Evolutionary conservation across 2,113 vertebrate species (phyloP).

Genomic region (Strix aluco): DNA sequence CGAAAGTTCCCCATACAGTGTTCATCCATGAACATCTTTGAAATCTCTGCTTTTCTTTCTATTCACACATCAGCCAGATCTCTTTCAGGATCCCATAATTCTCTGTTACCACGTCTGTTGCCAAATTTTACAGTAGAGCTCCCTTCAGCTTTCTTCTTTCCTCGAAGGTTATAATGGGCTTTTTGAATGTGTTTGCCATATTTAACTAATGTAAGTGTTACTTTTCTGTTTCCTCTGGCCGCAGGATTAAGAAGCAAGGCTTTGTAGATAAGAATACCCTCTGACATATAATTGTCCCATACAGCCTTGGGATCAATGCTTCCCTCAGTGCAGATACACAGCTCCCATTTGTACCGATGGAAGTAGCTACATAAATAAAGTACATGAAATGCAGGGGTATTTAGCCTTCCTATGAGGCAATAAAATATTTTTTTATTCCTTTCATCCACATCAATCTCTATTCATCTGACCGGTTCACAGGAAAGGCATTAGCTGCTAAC

Average conservation of each 20-base stretch:
- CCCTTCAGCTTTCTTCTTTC: background rate
- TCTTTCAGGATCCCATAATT: background rate
- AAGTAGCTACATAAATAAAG: constrained; percentile 20
- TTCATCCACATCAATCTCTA: constrained; percentile 43
- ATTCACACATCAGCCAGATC: background rate
- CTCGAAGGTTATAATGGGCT: background rate
- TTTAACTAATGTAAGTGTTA: background rate
- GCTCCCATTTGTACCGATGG: background rate
- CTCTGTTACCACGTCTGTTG: background rate
- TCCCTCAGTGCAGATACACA: constrained; percentile 16
- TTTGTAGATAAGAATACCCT: constrained; percentile 30
- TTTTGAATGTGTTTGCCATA: background rate
- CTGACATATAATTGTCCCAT: background rate
- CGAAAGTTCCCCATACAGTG: background rate
- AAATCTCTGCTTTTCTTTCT: background rate
- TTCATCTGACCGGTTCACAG: constrained; percentile 18
- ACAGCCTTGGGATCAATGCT: background rate
- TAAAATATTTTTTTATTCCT: constrained; percentile 24
- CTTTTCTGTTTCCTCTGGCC: background rate
- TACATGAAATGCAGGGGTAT: background rate
- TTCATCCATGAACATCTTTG: background rate
- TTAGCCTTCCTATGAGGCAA: background rate
- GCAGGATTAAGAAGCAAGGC: background rate
- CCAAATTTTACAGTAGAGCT: background rate
- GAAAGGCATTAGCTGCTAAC: constrained; percentile 59